Evolutionary conservation across 2,113 vertebrate species (phyloP).

Genomic region (Melanotaenia duboulayi): DNA sequence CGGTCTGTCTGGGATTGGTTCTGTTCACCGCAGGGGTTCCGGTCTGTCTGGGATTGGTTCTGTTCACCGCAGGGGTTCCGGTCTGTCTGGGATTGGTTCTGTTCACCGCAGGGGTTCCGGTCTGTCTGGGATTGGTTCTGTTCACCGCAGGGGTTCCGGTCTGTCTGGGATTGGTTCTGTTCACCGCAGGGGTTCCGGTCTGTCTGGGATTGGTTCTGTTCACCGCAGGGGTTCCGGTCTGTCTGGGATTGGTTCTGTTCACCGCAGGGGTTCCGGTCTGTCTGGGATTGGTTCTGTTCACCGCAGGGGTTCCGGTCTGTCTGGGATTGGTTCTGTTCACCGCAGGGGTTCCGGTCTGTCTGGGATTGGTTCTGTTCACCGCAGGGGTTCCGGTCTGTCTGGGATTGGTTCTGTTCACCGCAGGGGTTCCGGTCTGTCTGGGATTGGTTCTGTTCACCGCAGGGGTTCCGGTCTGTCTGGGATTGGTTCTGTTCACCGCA

Average conservation of each 20-base stretch:
- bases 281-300: no score
- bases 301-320: not conserved
- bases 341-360: not conserved
- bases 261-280: not conserved
- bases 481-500: constrained; percentile 19
- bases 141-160: not conserved
- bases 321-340: constrained; percentile 18
- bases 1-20: no score
- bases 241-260: constrained; percentile 21
- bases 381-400: not conserved
- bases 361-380: no score
- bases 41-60: constrained; percentile 14
- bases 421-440: not conserved
- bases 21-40: no score
- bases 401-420: constrained; percentile 19
- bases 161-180: no score
- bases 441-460: no score
- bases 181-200: no score
- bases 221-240: no score
- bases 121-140: constrained; percentile 17
- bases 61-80: not conserved
- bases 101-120: no score
- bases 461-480: not conserved
- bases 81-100: no score
- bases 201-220: no score